Evolutionary conservation across 2,888 invertebrate species (phyloP).

Genomic region (Nomada lathburiana): DNA sequence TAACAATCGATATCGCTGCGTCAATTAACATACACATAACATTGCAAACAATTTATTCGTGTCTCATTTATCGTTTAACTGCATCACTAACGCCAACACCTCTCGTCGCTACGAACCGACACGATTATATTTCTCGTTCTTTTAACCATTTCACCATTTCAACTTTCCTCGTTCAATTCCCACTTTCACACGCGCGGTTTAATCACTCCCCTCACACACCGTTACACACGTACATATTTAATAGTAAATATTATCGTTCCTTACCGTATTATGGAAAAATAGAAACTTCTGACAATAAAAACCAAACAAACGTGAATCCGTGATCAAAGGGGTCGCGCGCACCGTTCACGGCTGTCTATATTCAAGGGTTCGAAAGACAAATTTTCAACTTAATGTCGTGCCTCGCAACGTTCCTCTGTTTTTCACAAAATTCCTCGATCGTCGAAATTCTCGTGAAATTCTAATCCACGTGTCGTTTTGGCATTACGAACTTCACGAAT

Average conservation of each 20-base stretch:
- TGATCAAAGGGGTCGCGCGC: slow-evolving; percentile 68
- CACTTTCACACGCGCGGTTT: not conserved
- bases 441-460: not conserved
- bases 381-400: not conserved
- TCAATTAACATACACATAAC: slow-evolving; percentile 62
- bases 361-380: not conserved
- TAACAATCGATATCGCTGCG: slow-evolving; percentile 71
- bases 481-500: not conserved
- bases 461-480: not conserved
- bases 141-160: slow-evolving; percentile 8
- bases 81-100: slow-evolving; percentile 10
- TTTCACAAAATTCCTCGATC: not conserved
- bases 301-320: slow-evolving; percentile 83
- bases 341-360: slow-evolving; percentile 14
- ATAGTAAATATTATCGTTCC: slow-evolving; percentile 82
- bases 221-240: slow-evolving; percentile 67
- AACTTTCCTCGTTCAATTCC: not conserved
- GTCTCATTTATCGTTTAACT: slow-evolving; percentile 47
- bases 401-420: not conserved
- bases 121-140: not conserved
- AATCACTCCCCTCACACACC: slow-evolving; percentile 7
- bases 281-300: slow-evolving; percentile 84
- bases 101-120: not conserved
- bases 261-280: slow-evolving; percentile 84
- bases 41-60: slow-evolving; percentile 67